phyloP scores from a whole-genome alignment of 2,888 invertebrate species.

The Augochlorella aurata region DNA sequence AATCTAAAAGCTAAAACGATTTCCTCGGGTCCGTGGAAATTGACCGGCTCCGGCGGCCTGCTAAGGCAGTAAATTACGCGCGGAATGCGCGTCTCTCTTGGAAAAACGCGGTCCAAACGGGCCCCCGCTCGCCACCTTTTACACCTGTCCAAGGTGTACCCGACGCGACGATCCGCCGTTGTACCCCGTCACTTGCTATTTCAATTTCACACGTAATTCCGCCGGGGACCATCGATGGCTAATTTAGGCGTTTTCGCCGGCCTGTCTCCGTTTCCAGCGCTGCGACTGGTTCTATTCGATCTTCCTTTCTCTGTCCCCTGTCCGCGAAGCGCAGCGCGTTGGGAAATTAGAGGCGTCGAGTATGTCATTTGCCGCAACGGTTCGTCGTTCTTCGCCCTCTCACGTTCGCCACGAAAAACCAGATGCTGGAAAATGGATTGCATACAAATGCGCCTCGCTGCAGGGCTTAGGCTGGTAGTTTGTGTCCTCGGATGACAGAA shows the following conservation, averaged over 20 bases:
- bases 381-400: no score
- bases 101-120: slow-evolving; percentile 14
- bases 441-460: no score
- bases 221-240: slow-evolving; percentile 46
- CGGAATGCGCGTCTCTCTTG: slow-evolving; percentile 9
- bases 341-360: neutral
- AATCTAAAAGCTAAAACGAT: slow-evolving; percentile 27
- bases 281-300: neutral
- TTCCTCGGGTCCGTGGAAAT: slow-evolving; percentile 20
- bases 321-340: neutral
- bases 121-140: slow-evolving; percentile 20
- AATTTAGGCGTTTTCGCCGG: slow-evolving; percentile 34
- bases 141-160: slow-evolving; percentile 13
- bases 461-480: no score
- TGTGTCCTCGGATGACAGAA: no score
- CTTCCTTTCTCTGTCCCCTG: neutral
- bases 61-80: slow-evolving; percentile 23
- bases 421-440: no score
- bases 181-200: slow-evolving; percentile 28
- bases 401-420: no score
- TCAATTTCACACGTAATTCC: slow-evolving; percentile 53
- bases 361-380: no score
- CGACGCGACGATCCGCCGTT: slow-evolving; percentile 14
- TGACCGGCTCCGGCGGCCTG: neutral
- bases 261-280: neutral